Base-by-base conservation (phyloP, 2,888 invertebrate genomes). In the Trichacis sp. region DNA sequence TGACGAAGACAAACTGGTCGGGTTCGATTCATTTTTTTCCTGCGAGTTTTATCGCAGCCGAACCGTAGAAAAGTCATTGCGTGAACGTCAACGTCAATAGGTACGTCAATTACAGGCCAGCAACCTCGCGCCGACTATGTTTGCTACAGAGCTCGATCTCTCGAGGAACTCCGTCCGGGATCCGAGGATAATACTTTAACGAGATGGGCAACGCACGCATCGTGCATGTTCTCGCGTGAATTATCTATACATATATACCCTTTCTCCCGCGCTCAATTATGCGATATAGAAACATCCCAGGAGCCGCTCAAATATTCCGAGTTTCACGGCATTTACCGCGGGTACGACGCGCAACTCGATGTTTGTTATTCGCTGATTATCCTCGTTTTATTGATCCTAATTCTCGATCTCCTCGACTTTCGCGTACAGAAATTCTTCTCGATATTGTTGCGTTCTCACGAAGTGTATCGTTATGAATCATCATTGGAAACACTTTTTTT, bases 161-260 rank as follows among this genome's bases (percentile, higher is more conserved):
- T 51, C 30, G 46, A 55, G 46, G 61, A 55, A 56, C 47, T 45
- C 49, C 20, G 38, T 20, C 24, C 24, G 24, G 24, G 46, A 46
- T 14, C 24, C 46, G 19, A 38, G 55, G 61, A 55, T 61, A 61
- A 61, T 61, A 61, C 61, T 51, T 51, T 61, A 61, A 61, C 61
- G 51, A 61, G 61, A 61, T 61, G 61, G 46, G 46, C 61, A 51
- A 51, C 45, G 50, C 61, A 62, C 61, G 55, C 55, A 56, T 46
- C 33, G 55, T 56, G 51, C 55, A 56, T 62, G 51, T 62, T 62
- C 61, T 42, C 61, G 61, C 55, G 61, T 62, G 61, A 62, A 62
- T 62, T 62, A 62, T 62, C 51, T 62, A 24, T 24, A 56, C 55
- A 51, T 47, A 9, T 40, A 33, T 40, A 29, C 51, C 47, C 50